A percentile compares a stretch with the other conserved stretches of the same genome.
Conservation (phyloP, 2,888 invertebrate species). For the Plusia festucae region DNA sequence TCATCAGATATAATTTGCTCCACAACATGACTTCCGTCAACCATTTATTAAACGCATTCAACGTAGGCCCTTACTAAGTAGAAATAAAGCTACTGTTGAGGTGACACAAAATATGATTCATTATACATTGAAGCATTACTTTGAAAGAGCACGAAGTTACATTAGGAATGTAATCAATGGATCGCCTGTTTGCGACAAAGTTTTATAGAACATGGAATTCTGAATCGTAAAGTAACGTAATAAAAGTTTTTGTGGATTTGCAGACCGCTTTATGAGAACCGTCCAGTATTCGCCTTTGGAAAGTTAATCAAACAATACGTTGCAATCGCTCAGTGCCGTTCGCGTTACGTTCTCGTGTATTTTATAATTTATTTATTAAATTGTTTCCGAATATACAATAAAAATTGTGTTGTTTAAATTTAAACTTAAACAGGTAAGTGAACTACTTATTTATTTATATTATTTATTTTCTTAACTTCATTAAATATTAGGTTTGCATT, state of each 20-base stretch:
- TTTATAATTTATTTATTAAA: conserved; percentile 19
- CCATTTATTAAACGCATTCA: conserved; percentile 36
- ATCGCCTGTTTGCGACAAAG: conserved; percentile 11
- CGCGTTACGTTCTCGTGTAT: conserved; percentile 23
- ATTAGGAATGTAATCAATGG: conserved; percentile 29
- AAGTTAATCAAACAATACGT: conserved; percentile 67
- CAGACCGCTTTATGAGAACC: conserved; percentile 39
- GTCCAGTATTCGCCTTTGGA: conserved; percentile 62
- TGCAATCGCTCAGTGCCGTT: conserved; percentile 32
- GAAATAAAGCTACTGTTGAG: conserved; percentile 24
- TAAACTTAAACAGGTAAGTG: conserved; percentile 32
- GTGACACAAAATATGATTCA: conserved; percentile 35
- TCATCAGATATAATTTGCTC: conserved; percentile 33
- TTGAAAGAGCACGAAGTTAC: conserved; percentile 23
- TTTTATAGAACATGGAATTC: conserved; percentile 14
- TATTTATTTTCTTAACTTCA: no score
- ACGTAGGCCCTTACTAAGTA: conserved; percentile 33
- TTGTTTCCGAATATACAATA: conserved; percentile 12
- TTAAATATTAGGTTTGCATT: no score
- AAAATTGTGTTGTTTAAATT: conserved; percentile 6
- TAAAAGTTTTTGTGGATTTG: conserved; percentile 56
- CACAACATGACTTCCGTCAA: conserved; percentile 33
- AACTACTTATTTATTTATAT: conserved; percentile 17
- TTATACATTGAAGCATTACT: conserved; percentile 49
- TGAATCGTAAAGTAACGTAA: conserved; percentile 24